Percentiles rank a stretch among this genome's conserved stretches.
These are phyloP conservation scores for Pao palembangensis DNA, from an alignment of 2,113 vertebrate species.

Conservation along the genomic window DNA sequence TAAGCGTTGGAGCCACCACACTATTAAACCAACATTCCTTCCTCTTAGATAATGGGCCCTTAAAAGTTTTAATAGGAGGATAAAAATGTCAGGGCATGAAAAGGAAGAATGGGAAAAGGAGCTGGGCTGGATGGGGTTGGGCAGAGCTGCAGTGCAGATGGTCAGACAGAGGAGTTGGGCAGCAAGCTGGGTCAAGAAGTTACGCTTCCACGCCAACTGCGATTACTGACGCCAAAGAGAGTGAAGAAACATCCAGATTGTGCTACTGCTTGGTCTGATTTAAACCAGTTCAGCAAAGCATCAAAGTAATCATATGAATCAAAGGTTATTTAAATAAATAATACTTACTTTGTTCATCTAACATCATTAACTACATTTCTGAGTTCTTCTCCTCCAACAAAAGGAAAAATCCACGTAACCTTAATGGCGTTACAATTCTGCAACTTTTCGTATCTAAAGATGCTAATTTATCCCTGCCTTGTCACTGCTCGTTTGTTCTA, in stretches of 20 bases:
- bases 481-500: too few species aligned
- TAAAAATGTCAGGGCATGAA: conserved; percentile 77
- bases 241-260: conserved; percentile 26
- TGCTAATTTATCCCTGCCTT: too few species aligned
- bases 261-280: conserved; percentile 54
- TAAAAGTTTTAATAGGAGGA: conserved; percentile 77
- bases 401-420: too few species aligned
- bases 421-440: too few species aligned
- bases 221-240: conserved; percentile 25
- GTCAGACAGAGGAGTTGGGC: conserved; percentile 34
- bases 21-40: conserved; percentile 77
- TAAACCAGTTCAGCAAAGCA: too few species aligned
- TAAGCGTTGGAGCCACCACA: conserved; percentile 61
- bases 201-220: conserved; percentile 26
- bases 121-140: conserved; percentile 41
- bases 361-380: too few species aligned
- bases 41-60: conserved; percentile 73
- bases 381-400: too few species aligned
- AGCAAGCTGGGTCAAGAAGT: conserved; percentile 44
- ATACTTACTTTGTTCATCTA: too few species aligned
- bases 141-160: conserved; percentile 49
- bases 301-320: too few species aligned
- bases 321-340: too few species aligned
- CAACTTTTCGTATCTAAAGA: too few species aligned
- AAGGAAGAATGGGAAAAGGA: conserved; percentile 55